phyloP scores from a whole-genome alignment of 2,113 vertebrate species.

The Hoplias malabaricus region DNA sequence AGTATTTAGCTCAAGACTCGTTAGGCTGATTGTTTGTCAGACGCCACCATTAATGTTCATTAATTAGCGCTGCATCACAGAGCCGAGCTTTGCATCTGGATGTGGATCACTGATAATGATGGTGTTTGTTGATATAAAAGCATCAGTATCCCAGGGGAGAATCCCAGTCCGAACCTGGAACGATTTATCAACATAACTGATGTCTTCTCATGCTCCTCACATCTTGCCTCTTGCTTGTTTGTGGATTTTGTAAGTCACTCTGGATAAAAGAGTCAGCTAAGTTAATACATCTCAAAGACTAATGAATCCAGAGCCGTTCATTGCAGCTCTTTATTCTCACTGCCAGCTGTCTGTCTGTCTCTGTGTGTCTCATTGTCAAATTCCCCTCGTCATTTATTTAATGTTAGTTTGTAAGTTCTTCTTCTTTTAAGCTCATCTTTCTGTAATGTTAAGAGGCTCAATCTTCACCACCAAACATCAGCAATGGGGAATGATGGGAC shows the following conservation, averaged over 20 bases:
- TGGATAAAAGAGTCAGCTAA: neutral
- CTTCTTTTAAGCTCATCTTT: too few species aligned
- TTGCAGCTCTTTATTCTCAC: too few species aligned
- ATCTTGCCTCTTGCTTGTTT: neutral
- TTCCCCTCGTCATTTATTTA: too few species aligned
- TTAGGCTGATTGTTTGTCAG: conserved; percentile 41
- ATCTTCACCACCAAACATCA: too few species aligned
- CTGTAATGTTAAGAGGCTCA: too few species aligned
- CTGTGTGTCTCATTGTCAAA: too few species aligned
- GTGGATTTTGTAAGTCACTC: neutral
- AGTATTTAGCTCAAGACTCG: conserved; percentile 34
- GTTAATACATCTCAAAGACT: too few species aligned
- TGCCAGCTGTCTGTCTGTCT: too few species aligned
- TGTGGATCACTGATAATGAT: conserved; percentile 28
- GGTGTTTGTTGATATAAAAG: neutral
- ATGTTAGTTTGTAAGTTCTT: too few species aligned
- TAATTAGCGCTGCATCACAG: conserved; percentile 12
- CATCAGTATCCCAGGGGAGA: neutral
- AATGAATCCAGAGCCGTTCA: neutral
- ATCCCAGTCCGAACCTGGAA: neutral
- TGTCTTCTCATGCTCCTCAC: neutral
- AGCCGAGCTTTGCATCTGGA: neutral
- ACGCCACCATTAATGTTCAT: conserved; percentile 23
- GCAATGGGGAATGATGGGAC: too few species aligned
- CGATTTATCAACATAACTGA: neutral